Evolutionary conservation across 2,888 invertebrate genomes (phyloP).

Genomic region (Agrotis clavis): DNA sequence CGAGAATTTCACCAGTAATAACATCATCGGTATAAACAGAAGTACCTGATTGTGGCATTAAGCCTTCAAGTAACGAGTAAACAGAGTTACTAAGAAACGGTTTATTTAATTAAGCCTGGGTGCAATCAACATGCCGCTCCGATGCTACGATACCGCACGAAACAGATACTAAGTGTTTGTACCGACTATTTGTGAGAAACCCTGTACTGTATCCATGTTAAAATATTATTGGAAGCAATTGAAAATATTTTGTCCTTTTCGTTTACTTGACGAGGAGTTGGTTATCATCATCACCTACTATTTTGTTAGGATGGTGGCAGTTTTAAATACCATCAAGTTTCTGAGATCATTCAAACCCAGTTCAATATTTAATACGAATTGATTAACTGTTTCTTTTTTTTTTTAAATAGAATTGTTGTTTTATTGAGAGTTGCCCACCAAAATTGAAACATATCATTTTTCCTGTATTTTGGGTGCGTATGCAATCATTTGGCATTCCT

Average conservation of each 20-base stretch:
- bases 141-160: slow-evolving; percentile 64
- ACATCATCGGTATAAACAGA: slow-evolving; percentile 44
- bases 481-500: background rate
- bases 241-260: background rate
- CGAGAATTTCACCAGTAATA: slow-evolving; percentile 25
- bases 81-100: slow-evolving; percentile 78
- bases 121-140: slow-evolving; percentile 80
- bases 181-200: slow-evolving; percentile 6
- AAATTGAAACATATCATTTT: no score
- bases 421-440: no score
- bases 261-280: background rate
- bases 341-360: background rate
- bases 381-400: background rate
- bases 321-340: background rate
- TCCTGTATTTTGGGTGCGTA: no score
- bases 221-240: background rate
- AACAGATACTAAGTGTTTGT: slow-evolving; percentile 34
- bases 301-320: background rate
- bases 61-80: slow-evolving; percentile 50
- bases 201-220: background rate
- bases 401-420: background rate
- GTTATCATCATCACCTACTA: background rate
- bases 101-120: slow-evolving; percentile 87
- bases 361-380: background rate
- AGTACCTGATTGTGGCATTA: slow-evolving; percentile 50